phyloP scores from a whole-genome alignment of 2,888 invertebrate species.

The Thymelicus lineola region DNA sequence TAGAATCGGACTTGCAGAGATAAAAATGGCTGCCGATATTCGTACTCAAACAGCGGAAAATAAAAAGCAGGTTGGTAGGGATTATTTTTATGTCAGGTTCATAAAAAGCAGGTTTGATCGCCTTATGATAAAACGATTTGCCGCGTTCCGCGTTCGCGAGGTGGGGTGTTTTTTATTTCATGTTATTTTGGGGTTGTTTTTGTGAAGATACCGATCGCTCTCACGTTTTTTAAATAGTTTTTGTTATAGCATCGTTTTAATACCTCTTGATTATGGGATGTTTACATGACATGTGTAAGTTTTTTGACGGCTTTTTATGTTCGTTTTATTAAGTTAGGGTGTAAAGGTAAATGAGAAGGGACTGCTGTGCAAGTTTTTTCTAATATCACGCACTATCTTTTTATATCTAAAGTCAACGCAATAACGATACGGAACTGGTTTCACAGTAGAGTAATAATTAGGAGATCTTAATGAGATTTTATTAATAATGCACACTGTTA shows the following conservation, averaged over 20 bases:
- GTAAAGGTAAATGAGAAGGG: not conserved
- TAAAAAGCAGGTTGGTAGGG: slow-evolving; percentile 44
- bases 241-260: slow-evolving; percentile 62
- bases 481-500: no score
- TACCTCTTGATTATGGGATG: slow-evolving; percentile 73
- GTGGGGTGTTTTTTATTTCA: slow-evolving; percentile 65
- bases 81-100: slow-evolving; percentile 61
- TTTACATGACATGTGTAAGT: slow-evolving; percentile 69
- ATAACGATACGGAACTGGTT: no score
- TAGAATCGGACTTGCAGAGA: not conserved
- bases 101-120: slow-evolving; percentile 71
- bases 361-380: no score
- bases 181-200: slow-evolving; percentile 63
- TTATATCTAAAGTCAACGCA: no score
- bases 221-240: slow-evolving; percentile 77
- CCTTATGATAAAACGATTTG: slow-evolving; percentile 59
- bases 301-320: slow-evolving; percentile 47
- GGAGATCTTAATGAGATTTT: no score
- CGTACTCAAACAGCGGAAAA: slow-evolving; percentile 31
- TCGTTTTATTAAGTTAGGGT: not conserved
- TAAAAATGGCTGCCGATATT: slow-evolving; percentile 30
- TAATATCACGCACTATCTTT: no score
- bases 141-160: slow-evolving; percentile 50
- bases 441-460: no score
- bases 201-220: slow-evolving; percentile 74